phyloP scores from a whole-genome alignment of 2,797 vertebrate genomes.

The Falco naumanni region DNA sequence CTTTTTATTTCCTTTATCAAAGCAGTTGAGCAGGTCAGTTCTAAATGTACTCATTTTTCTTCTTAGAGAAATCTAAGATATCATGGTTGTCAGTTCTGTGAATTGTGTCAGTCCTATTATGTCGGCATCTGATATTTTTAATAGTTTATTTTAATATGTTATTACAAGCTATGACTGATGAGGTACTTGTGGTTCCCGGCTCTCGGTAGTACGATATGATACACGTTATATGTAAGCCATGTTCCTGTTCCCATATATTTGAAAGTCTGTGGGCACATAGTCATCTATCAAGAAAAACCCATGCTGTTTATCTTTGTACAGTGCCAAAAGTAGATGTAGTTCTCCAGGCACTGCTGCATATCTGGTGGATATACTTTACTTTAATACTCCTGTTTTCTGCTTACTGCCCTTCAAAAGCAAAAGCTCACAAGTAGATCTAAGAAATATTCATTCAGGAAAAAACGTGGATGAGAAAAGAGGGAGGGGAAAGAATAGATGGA shows the following conservation, averaged over 20 bases:
- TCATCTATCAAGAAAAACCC: background rate
- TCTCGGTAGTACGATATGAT: background rate
- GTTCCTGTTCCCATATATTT: background rate
- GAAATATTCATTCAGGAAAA: background rate
- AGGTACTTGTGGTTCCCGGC: background rate
- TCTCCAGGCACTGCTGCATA: background rate
- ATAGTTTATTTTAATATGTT: background rate
- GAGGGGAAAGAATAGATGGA: background rate
- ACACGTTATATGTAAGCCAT: background rate
- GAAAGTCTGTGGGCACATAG: background rate
- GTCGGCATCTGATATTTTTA: background rate
- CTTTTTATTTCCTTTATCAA: background rate
- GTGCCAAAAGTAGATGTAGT: background rate
- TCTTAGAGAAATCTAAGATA: background rate
- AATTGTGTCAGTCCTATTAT: background rate
- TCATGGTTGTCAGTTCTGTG: background rate
- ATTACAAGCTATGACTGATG: background rate
- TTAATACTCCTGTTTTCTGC: background rate
- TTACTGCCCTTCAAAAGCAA: background rate
- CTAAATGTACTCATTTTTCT: background rate
- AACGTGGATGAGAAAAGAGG: background rate
- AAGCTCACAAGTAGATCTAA: background rate
- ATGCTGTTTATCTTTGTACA: background rate
- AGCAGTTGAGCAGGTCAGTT: background rate
- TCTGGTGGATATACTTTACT: background rate